Conservation (phyloP, 2,888 invertebrate species). For the Thalpophila matura region DNA sequence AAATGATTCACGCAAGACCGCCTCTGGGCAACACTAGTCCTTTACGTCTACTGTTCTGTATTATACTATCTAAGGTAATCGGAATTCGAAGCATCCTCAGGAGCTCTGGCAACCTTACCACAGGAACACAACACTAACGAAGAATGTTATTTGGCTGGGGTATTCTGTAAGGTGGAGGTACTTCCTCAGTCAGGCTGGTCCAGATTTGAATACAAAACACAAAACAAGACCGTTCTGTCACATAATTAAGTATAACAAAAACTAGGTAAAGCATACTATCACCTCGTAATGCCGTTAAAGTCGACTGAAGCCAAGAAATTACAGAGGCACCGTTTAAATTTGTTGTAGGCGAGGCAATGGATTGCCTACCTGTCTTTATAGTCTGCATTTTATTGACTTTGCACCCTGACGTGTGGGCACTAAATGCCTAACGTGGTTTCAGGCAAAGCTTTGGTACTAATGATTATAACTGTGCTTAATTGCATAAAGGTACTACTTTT, state of each 20-base stretch:
- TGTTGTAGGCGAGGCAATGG: neutral
- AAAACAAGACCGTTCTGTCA: neutral
- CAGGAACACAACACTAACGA: too few species aligned
- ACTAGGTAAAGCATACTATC: neutral
- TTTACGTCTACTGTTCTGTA: too few species aligned
- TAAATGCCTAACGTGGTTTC: neutral
- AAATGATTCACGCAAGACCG: too few species aligned
- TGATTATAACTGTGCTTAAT: neutral
- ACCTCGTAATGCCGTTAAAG: neutral
- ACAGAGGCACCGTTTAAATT: neutral
- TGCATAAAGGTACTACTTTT: too few species aligned
- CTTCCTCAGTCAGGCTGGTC: too few species aligned
- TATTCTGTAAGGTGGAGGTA: too few species aligned
- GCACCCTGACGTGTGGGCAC: neutral
- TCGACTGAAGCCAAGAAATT: neutral
- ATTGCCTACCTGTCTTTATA: neutral
- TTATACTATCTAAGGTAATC: too few species aligned
- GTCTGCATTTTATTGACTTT: neutral
- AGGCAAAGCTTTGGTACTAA: neutral
- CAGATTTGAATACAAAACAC: too few species aligned
- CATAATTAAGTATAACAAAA: neutral
- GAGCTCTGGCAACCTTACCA: too few species aligned
- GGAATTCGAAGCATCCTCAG: too few species aligned
- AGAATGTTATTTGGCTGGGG: too few species aligned
- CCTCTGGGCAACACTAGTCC: too few species aligned